Evolutionary conservation across 2,888 invertebrate species (phyloP).

Genomic region (Germaria angustata): DNA sequence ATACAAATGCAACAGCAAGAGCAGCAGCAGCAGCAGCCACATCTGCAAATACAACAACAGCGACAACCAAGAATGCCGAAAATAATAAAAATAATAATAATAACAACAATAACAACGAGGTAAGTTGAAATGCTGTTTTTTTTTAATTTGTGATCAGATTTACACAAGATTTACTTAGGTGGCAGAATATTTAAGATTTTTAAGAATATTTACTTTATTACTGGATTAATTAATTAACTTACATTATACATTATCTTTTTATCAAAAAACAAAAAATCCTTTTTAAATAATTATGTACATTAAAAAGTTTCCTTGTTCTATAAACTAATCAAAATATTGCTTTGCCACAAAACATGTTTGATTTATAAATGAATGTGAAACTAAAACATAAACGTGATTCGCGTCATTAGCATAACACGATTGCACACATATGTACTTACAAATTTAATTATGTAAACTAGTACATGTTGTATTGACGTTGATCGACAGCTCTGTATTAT

Average conservation of each 20-base stretch:
- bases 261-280: too few relatives aligned
- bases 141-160: neutral
- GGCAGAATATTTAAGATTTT: too few relatives aligned
- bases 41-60: constrained; percentile 32
- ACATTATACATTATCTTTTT: too few relatives aligned
- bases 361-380: neutral
- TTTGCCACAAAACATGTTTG: neutral
- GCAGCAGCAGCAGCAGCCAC: constrained; percentile 15
- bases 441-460: too few relatives aligned
- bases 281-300: too few relatives aligned
- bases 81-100: constrained; percentile 53
- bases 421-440: neutral
- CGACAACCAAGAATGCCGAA: constrained; percentile 32
- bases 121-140: constrained; percentile 64
- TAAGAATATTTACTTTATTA: too few relatives aligned
- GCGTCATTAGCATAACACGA: constrained; percentile 39
- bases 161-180: too few relatives aligned
- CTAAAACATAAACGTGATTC: constrained; percentile 50
- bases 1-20: constrained; percentile 68
- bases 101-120: constrained; percentile 72
- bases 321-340: neutral
- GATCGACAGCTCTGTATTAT: neutral
- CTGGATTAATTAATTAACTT: too few relatives aligned
- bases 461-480: neutral
- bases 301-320: too few relatives aligned